phyloP scores from a whole-genome alignment of 1,140 invertebrate species.

The Drosophila nebulosa region DNA sequence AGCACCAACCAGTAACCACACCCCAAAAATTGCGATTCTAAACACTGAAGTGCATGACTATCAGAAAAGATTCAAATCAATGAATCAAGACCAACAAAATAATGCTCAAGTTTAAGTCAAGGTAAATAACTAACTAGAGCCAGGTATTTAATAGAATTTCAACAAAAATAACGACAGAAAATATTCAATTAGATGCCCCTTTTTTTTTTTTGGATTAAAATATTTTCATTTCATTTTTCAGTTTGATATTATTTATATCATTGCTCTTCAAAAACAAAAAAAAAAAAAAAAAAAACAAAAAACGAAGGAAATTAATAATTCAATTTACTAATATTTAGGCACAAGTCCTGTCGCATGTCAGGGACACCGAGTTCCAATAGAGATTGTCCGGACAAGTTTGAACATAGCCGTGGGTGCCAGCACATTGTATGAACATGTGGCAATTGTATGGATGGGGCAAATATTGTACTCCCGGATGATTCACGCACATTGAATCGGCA shows the following conservation, averaged over 20 bases:
- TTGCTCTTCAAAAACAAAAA: background rate
- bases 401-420: constrained; percentile 11
- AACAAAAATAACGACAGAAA: too few species aligned
- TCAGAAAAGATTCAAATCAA: background rate
- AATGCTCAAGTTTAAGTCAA: background rate
- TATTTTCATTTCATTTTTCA: background rate
- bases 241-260: background rate
- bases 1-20: constrained; percentile 31
- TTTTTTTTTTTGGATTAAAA: too few species aligned
- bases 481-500: constrained; percentile 25
- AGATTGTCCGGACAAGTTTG: constrained; percentile 32
- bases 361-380: constrained; percentile 35
- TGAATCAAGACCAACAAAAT: background rate
- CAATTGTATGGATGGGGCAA: constrained; percentile 59
- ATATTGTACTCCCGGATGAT: constrained; percentile 32
- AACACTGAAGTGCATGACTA: constrained; percentile 30
- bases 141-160: background rate
- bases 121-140: background rate
- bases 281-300: too few species aligned
- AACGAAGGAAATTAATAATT: too few species aligned
- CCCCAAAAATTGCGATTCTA: constrained; percentile 55
- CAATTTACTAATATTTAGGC: constrained; percentile 13
- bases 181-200: too few species aligned
- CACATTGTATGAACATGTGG: constrained; percentile 51
- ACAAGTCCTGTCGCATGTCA: constrained; percentile 33